Conservation (phyloP, 2,888 invertebrate species). For the Dastarcus helophoroides region DNA sequence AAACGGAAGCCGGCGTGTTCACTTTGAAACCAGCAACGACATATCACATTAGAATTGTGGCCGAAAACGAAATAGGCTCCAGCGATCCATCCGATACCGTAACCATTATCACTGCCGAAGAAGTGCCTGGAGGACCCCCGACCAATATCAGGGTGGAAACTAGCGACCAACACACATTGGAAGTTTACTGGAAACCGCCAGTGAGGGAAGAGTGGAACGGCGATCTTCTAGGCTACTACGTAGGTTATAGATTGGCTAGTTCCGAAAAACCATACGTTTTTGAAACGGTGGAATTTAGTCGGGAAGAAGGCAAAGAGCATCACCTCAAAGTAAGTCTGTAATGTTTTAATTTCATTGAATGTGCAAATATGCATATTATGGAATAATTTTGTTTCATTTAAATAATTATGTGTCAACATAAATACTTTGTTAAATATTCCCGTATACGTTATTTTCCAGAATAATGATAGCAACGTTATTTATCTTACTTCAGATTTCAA, state of each 20-base stretch:
- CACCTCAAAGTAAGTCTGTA: constrained; percentile 47
- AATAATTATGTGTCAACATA: too few species aligned
- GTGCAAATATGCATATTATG: too few species aligned
- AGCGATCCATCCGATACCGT: constrained; percentile 88
- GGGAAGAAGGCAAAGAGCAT: constrained; percentile 86
- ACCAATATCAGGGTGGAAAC: constrained; percentile 77
- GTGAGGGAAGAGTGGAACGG: constrained; percentile 85
- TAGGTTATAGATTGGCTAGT: constrained; percentile 76
- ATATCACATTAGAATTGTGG: constrained; percentile 85
- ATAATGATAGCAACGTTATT: too few species aligned
- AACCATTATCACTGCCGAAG: constrained; percentile 91
- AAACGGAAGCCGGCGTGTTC: constrained; percentile 80
- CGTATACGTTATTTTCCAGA: too few species aligned
- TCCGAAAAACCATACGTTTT: constrained; percentile 80
- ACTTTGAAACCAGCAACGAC: constrained; percentile 83
- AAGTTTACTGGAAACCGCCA: constrained; percentile 87
- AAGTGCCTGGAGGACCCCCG: constrained; percentile 69
- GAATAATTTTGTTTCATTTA: too few species aligned
- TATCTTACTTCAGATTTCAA: constrained; percentile 23
- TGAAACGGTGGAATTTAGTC: constrained; percentile 83
- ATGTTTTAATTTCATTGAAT: too few species aligned
- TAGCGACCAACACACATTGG: constrained; percentile 73
- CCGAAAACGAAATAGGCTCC: constrained; percentile 87
- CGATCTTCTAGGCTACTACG: constrained; percentile 82
- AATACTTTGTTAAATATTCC: too few species aligned